Percentiles rank a stretch among this genome's conserved stretches.
These are phyloP conservation scores for Salvelinus alpinus DNA, from an alignment of 2,113 vertebrate genomes.

Conservation along the genomic window DNA sequence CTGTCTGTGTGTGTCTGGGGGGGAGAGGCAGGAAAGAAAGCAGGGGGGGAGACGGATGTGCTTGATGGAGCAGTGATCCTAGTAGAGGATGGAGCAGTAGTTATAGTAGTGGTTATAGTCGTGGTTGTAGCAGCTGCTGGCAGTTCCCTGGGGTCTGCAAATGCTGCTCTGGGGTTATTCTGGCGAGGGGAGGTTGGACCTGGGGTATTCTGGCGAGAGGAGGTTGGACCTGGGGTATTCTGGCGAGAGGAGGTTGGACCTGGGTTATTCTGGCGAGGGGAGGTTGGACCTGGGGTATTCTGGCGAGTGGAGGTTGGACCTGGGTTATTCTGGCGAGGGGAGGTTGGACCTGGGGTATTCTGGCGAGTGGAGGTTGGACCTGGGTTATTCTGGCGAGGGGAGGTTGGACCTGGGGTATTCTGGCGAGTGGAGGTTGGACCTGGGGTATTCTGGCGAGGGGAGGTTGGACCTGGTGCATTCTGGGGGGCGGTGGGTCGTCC, in stretches of 20 bases:
- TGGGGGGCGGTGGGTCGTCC: conserved; percentile 35
- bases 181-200: conserved; percentile 27
- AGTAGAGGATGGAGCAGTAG: conserved; percentile 9
- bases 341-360: conserved; percentile 5
- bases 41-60: not conserved
- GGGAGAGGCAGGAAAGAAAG: conserved; percentile 11
- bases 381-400: not conserved
- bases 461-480: conserved; percentile 13
- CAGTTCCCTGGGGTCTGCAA: not conserved
- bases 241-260: conserved; percentile 24
- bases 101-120: conserved; percentile 10
- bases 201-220: not conserved
- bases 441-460: too few species aligned
- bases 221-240: not conserved
- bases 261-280: too few species aligned
- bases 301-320: too few species aligned
- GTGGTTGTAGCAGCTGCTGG: conserved; percentile 7
- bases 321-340: conserved; percentile 16
- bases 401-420: not conserved
- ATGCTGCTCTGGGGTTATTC: not conserved
- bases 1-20: conserved; percentile 28
- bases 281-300: conserved; percentile 2
- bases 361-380: conserved; percentile 27
- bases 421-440: conserved; percentile 23
- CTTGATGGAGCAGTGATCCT: conserved; percentile 15